phyloP scores from a whole-genome alignment of 2,888 invertebrate species.

The Nomada flava region DNA sequence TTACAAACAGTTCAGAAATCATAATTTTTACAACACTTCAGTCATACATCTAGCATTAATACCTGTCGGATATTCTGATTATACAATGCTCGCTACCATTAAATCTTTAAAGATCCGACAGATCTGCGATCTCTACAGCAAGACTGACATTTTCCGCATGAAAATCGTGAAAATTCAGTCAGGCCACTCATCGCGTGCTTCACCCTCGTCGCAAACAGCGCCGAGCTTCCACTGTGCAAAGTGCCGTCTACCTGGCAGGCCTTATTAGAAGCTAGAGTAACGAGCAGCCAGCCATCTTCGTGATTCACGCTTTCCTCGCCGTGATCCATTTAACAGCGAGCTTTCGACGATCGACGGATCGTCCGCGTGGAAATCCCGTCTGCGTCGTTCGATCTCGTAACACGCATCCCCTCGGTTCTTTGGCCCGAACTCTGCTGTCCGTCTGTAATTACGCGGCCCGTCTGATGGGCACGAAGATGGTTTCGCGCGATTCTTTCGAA shows the following conservation, averaged over 20 bases:
- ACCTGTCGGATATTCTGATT: no score
- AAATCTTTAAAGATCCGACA: no score
- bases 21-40: no score
- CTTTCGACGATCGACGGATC: constrained; percentile 15
- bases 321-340: constrained; percentile 18
- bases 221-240: neutral
- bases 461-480: constrained; percentile 38
- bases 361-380: constrained; percentile 24
- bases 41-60: no score
- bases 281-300: constrained; percentile 19
- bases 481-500: constrained; percentile 53
- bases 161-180: no score
- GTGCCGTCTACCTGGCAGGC: constrained; percentile 4
- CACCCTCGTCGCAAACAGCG: neutral
- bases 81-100: no score
- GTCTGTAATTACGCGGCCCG: constrained; percentile 44
- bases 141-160: no score
- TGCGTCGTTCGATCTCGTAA: neutral
- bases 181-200: constrained; percentile 3
- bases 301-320: constrained; percentile 34
- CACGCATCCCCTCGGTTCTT: neutral
- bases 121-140: no score
- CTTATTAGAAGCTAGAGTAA: constrained; percentile 35
- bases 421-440: neutral
- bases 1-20: no score